Evolutionary conservation across 2,797 vertebrate species (phyloP), one percentile per base, ranked within the genome.

Genomic region (Ceryle rudis): DNA sequence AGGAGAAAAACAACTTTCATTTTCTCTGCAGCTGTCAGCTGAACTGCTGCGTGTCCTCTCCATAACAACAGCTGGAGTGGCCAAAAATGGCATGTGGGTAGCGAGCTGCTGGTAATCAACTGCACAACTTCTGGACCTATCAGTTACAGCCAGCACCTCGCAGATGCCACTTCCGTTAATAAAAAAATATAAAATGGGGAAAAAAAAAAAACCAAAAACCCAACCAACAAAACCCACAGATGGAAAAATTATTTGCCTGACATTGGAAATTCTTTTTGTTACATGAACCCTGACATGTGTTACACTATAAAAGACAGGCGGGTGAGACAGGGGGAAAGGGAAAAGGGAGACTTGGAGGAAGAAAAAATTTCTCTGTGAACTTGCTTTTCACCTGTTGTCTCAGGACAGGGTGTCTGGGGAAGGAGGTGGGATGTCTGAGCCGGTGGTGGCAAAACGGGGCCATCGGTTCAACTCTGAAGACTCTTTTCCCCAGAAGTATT

Each of bases 61-160:
- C 98, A 98, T 97, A 99, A 98, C 98, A 99, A 98, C 99, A 99
- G 99, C 99, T 99, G 99, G 98, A 97, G 97, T 79, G 80, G 97
- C 97, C 95, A 93, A 88, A 90, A 95, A 77, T 55, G 96, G 96
- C 93, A 87, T 25, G 39, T 52, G 62, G 33, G 41, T 52, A 71
- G 79, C 44, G 14, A 86, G 81, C 84, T 44, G 85, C 95, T 75
- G 95, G 95, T 89, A 91, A 94, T 64, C 90, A 57, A 84, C 94
- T 90, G 86, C 81, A 13, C 94, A 65, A 41, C 96, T 96, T 92
- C 91, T 81, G 86, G 81, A 16, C 55, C 39, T 79, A 97, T 98
- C 95, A 4, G 71, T 98, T 97, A 96, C 97, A 97, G 92, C n/a
- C 77, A 70, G 84, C 89, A 93, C 85, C 96, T 93, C 86, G 5